A percentile compares a stretch with the other conserved stretches of the same genome.
Evolutionary conservation across 2,113 vertebrate species (phyloP).

Genomic region (Gymnogyps californianus): DNA sequence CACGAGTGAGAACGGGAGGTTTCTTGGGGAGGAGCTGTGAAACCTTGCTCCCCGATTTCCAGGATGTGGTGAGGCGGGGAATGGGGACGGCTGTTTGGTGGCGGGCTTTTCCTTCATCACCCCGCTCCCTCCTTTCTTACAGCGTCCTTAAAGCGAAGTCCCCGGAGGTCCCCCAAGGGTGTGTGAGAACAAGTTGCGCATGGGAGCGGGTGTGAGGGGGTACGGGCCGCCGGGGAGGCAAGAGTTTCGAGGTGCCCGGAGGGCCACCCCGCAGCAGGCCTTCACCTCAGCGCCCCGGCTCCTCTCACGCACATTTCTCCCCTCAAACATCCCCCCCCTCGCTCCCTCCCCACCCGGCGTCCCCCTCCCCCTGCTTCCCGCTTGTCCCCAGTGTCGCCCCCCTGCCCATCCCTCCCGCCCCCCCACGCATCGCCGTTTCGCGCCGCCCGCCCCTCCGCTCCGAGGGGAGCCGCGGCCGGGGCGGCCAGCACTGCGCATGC

Average conservation of each 20-base stretch:
- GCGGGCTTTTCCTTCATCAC: neutral
- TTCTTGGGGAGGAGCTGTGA: neutral
- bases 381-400: neutral
- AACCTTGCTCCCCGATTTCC: neutral
- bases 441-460: neutral
- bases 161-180: neutral
- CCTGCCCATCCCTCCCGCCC: neutral
- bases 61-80: rapidly evolving
- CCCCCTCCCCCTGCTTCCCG: neutral
- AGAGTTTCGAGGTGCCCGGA: neutral
- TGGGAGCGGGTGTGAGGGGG: neutral
- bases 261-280: neutral
- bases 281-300: neutral
- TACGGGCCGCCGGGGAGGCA: neutral
- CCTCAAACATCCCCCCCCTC: too few relatives aligned
- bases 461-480: neutral
- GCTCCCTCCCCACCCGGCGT: too few relatives aligned
- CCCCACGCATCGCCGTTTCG: neutral
- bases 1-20: neutral
- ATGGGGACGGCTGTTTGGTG: rapidly evolving
- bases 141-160: neutral
- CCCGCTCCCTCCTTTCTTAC: neutral
- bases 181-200: neutral
- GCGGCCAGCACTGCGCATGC: neutral
- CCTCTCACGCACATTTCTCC: neutral